phyloP scores from a whole-genome alignment of 2,797 vertebrate genomes.

The Miichthys miiuy region DNA sequence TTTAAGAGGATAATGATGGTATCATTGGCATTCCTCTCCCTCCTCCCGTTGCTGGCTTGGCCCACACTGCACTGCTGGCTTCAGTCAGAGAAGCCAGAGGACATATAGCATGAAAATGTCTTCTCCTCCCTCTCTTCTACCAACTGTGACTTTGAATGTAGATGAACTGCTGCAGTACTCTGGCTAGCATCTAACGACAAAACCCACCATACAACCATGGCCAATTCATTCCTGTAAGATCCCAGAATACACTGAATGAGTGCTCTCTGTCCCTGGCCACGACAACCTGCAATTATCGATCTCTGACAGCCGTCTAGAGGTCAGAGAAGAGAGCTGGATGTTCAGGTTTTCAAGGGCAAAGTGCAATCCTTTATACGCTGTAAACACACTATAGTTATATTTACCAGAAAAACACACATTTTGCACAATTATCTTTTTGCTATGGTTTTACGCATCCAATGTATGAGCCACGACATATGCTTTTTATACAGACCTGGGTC shows the following conservation, averaged over 20 bases:
- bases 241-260: slow-evolving; percentile 68
- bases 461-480: background rate
- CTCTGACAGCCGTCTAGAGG: slow-evolving; percentile 53
- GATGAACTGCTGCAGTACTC: slow-evolving; percentile 43
- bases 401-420: slow-evolving; percentile 9
- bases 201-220: slow-evolving; percentile 45
- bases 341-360: slow-evolving; percentile 46
- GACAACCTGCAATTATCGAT: slow-evolving; percentile 68
- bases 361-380: slow-evolving; percentile 26
- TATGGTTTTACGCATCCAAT: background rate
- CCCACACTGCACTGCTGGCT: slow-evolving; percentile 48
- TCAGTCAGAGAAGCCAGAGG: slow-evolving; percentile 42
- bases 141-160: slow-evolving; percentile 45
- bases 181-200: slow-evolving; percentile 54
- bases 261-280: slow-evolving; percentile 45
- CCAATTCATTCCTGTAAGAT: slow-evolving; percentile 60
- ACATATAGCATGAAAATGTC: slow-evolving; percentile 62
- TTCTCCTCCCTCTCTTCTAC: slow-evolving; percentile 40
- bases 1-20: slow-evolving; percentile 61
- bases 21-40: slow-evolving; percentile 60
- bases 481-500: background rate
- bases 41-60: slow-evolving; percentile 52
- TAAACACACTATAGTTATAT: slow-evolving; percentile 17
- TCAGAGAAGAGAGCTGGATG: slow-evolving; percentile 43
- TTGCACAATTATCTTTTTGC: background rate